These are phyloP conservation scores for Psittacula cyanocephala DNA, from an alignment of 2,113 vertebrate species.

Conservation along the genomic window DNA sequence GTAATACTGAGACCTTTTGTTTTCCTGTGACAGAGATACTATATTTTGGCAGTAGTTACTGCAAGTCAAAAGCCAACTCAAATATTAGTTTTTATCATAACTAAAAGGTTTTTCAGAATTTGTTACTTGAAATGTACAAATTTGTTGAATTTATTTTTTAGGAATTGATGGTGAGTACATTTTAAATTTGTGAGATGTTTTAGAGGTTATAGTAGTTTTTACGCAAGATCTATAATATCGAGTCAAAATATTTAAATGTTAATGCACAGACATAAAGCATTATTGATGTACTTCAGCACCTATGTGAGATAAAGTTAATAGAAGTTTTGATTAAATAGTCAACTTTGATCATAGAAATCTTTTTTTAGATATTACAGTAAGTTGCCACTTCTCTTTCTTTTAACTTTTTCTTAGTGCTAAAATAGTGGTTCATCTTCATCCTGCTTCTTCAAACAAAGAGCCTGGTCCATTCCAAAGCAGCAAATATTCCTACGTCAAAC, in stretches of 20 bases:
- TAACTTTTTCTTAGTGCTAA: slow-evolving; percentile 83
- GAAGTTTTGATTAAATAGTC: background rate
- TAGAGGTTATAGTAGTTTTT: background rate
- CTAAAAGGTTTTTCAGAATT: background rate
- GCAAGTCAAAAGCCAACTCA: background rate
- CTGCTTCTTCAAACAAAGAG: slow-evolving; percentile 84
- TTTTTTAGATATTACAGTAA: background rate
- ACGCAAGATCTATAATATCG: background rate
- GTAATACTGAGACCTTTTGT: slow-evolving; percentile 33
- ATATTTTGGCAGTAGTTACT: slow-evolving; percentile 35
- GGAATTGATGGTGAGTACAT: background rate
- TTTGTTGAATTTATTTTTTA: background rate
- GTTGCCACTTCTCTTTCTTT: background rate
- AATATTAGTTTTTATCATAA: background rate
- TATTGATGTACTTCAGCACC: background rate
- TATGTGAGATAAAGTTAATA: background rate
- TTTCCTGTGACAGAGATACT: slow-evolving; percentile 27
- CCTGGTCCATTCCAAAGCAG: slow-evolving; percentile 93
- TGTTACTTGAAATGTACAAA: background rate
- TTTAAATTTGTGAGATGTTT: background rate
- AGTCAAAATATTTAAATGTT: background rate
- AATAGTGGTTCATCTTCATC: slow-evolving; percentile 93
- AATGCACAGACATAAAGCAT: background rate
- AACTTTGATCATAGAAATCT: background rate
- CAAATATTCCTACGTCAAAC: slow-evolving; percentile 90